Conservation (phyloP, 2,797 vertebrate species). For the Capromys pilorides region DNA sequence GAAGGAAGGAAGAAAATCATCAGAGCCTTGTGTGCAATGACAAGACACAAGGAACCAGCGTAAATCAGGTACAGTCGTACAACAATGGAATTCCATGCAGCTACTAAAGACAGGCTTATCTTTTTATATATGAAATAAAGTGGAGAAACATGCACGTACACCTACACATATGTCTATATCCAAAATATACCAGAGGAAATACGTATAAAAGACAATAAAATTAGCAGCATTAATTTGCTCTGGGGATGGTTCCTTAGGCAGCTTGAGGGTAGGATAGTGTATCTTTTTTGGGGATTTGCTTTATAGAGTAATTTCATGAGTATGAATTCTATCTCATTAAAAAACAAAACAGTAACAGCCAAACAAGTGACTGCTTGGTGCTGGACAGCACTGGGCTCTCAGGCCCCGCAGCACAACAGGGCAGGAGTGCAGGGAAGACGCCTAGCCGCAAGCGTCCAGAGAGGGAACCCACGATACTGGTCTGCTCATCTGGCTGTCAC, state of each 20-base stretch:
- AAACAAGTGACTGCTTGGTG: background rate
- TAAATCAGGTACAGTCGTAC: background rate
- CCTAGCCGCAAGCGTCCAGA: too few relatives aligned
- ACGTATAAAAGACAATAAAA: background rate
- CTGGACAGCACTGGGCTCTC: background rate
- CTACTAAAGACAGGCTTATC: background rate
- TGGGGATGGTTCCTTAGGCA: background rate
- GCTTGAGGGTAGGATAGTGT: background rate
- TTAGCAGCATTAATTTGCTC: background rate
- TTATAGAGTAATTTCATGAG: background rate
- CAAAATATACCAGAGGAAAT: background rate
- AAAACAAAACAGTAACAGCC: background rate
- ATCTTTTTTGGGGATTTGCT: background rate
- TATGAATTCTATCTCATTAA: background rate
- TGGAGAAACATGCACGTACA: background rate
- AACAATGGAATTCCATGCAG: background rate
- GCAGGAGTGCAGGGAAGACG: too few relatives aligned
- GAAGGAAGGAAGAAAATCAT: constrained; percentile 11
- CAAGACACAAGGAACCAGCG: background rate
- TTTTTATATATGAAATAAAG: background rate
- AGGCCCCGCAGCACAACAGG: too few relatives aligned
- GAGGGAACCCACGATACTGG: too few relatives aligned
- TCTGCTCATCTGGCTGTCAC: too few relatives aligned
- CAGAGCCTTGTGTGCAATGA: constrained; percentile 2
- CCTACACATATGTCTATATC: too few relatives aligned